Base-by-base conservation (phyloP, 2,888 invertebrate species). In the Argyresthia goedartella region DNA sequence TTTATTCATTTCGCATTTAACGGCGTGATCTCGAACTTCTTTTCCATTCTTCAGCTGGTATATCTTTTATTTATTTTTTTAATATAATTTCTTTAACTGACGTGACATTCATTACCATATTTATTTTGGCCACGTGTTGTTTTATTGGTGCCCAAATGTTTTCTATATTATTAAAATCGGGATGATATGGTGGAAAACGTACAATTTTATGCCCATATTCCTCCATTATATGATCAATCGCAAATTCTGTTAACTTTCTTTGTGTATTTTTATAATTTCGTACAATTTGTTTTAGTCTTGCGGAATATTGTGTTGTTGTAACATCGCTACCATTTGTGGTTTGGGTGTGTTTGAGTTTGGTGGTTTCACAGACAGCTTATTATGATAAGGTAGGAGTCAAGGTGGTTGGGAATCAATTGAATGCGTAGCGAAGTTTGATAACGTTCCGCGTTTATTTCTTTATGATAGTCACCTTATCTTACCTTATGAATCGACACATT, bases 231-330 rank as follows among this genome's bases (percentile, higher is more conserved):
- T 8, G 50, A 43, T 50, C 14, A 25, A 33, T 50, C 15, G 41
- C 42, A 50, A 43, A 43, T 50, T 50, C 43, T 41, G 50, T 50
- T 43, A 50, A 9, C 43, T 42, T 53, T 51, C 55, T 51, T 53
- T 55, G 35, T 55, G 49, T 39, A 8, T 36, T 49, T 54, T 52
- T 46, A 52, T 51, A 51, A 54, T 54, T n/a, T n/a, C n/a, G n/a
- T n/a, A n/a, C n/a, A n/a, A n/a, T n/a, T n/a, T n/a, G n/a, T n/a
- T n/a, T n/a, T n/a, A n/a, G n/a, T n/a, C n/a, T n/a, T n/a, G n/a
- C n/a, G n/a, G n/a, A n/a, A n/a, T n/a, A n/a, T n/a, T n/a, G n/a
- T n/a, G n/a, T n/a, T n/a, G n/a, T n/a, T n/a, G n/a, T n/a, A n/a
- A n/a, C n/a, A n/a, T n/a, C n/a, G n/a, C n/a, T n/a, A n/a, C n/a